phyloP scores from a whole-genome alignment of 2,888 invertebrate genomes.

The Tiliacea aurago region DNA sequence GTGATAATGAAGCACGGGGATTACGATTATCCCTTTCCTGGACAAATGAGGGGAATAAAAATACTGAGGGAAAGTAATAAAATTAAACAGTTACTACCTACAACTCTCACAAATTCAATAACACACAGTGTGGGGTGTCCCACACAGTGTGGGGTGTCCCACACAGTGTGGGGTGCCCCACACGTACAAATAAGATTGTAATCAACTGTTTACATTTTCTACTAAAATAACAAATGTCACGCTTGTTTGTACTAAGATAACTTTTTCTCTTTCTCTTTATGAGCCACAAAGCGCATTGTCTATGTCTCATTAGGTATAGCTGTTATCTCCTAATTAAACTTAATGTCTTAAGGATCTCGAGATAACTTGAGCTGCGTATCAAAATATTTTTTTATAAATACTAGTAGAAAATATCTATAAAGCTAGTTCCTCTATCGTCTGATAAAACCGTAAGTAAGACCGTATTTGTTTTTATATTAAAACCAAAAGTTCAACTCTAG shows the following conservation, averaged over 20 bases:
- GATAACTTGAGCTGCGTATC: constrained; percentile 15
- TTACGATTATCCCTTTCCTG: constrained; percentile 43
- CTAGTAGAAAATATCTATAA: neutral
- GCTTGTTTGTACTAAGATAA: neutral
- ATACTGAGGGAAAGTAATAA: constrained; percentile 43
- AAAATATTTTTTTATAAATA: neutral
- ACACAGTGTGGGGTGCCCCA: too few relatives aligned
- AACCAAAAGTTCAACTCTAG: neutral
- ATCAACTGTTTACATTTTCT: constrained; percentile 12
- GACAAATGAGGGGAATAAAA: constrained; percentile 55
- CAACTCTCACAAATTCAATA: constrained; percentile 36
- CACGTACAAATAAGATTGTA: constrained; percentile 1
- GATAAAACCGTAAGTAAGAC: neutral
- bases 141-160: too few relatives aligned
- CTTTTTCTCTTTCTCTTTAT: constrained; percentile 3
- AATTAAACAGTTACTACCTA: constrained; percentile 40
- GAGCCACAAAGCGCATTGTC: constrained; percentile 22
- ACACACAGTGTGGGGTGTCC: too few relatives aligned
- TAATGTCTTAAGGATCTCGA: constrained; percentile 18
- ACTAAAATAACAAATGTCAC: constrained; percentile 14
- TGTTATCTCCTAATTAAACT: constrained; percentile 41
- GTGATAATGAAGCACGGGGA: constrained; percentile 47
- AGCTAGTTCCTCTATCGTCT: neutral
- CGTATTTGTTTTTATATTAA: neutral
- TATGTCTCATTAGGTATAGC: constrained; percentile 32